A percentile compares a stretch with the other conserved stretches of the same genome.
Conservation (phyloP, 1,140 invertebrate genomes). For the Diprion similis region DNA sequence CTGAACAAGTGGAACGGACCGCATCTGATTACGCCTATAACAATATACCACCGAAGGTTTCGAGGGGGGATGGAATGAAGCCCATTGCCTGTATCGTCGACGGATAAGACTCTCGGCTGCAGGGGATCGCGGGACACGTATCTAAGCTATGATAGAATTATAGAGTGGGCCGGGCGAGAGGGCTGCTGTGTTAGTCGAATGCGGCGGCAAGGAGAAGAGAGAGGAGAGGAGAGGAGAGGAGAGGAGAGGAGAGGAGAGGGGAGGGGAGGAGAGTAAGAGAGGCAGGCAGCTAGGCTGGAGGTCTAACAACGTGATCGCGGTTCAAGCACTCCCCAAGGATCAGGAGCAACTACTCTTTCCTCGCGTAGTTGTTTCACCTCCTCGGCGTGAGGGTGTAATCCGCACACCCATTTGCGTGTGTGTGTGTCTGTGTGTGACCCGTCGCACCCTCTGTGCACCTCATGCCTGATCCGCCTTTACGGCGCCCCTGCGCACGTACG, state of each 20-base stretch:
- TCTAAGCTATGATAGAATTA: neutral
- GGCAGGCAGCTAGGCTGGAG: slow-evolving; percentile 17
- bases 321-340: slow-evolving; percentile 51
- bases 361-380: slow-evolving; percentile 16
- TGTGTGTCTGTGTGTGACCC: neutral
- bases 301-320: slow-evolving; percentile 51
- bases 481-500: neutral
- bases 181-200: neutral
- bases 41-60: too few relatives aligned
- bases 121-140: neutral
- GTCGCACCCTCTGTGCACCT: slow-evolving; percentile 1
- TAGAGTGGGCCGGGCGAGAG: neutral
- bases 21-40: too few relatives aligned
- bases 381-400: neutral
- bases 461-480: neutral
- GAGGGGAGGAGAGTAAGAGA: neutral
- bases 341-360: slow-evolving; percentile 35
- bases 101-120: neutral
- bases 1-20: too few relatives aligned
- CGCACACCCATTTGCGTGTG: too few relatives aligned
- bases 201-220: neutral
- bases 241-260: too few relatives aligned
- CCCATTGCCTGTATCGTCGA: neutral
- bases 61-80: neutral
- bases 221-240: too few relatives aligned